These are phyloP conservation scores for Paelopatides confundens DNA, from an alignment of 53 echinoderm and acorn worm species.

Conservation along the genomic window DNA sequence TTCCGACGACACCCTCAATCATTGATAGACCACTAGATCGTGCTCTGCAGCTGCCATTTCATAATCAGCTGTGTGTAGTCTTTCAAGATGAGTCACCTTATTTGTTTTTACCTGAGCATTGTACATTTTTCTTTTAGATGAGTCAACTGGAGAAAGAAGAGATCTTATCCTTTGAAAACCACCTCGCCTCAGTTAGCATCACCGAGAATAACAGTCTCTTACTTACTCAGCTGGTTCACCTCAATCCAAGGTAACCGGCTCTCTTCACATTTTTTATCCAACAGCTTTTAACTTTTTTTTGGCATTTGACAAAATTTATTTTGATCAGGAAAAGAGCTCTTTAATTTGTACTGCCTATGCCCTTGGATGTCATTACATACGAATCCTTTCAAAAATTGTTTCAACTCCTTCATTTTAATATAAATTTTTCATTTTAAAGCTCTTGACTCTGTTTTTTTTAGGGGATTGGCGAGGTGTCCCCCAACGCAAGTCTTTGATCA, in stretches of 20 bases:
- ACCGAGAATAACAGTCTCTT: conserved; percentile 89
- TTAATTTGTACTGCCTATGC: too few species aligned
- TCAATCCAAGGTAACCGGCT: conserved; percentile 81
- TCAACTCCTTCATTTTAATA: neutral
- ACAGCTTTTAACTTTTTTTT: too few species aligned
- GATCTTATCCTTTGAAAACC: conserved; percentile 95
- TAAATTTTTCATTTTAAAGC: too few species aligned
- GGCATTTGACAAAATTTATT: too few species aligned
- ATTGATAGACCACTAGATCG: too few species aligned
- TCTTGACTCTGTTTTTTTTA: conserved; percentile 9
- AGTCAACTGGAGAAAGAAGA: conserved; percentile 90
- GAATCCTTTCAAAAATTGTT: neutral
- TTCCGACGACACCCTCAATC: too few species aligned
- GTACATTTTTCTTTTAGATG: conserved; percentile 57
- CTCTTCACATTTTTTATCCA: too few species aligned
- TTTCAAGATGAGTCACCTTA: too few species aligned
- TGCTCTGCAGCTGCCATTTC: too few species aligned
- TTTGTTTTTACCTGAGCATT: neutral
- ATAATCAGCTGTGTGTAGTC: too few species aligned
- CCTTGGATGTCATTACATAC: too few species aligned
- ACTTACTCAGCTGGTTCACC: conserved; percentile 83
- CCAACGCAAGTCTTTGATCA: conserved; percentile 85
- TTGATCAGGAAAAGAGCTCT: too few species aligned
- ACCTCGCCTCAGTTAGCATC: conserved; percentile 85
- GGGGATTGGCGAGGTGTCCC: conserved; percentile 86